phyloP scores from a whole-genome alignment of 2,797 vertebrate genomes.

The Sphenodon punctatus region DNA sequence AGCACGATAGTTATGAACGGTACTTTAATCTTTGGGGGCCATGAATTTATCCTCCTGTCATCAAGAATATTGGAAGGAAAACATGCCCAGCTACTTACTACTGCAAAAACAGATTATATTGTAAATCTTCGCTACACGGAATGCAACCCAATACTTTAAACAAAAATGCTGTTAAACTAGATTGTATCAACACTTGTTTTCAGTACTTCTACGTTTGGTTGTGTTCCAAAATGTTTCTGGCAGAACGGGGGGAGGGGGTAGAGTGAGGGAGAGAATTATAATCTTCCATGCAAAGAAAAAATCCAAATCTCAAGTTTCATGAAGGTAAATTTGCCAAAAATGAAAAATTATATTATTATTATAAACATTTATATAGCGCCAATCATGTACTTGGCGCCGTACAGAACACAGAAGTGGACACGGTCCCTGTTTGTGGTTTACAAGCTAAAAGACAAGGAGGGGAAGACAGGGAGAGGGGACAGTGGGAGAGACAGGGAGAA shows the following conservation, averaged over 20 bases:
- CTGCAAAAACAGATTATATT: fast-evolving
- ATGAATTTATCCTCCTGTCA: neutral
- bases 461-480: too few relatives aligned
- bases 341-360: too few relatives aligned
- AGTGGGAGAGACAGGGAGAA: too few relatives aligned
- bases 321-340: too few relatives aligned
- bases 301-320: neutral
- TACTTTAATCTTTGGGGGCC: neutral
- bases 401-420: too few relatives aligned
- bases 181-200: neutral
- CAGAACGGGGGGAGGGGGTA: neutral
- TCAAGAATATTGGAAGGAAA: neutral
- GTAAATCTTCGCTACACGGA: neutral
- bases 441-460: too few relatives aligned
- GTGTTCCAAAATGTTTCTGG: neutral
- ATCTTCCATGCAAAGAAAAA: neutral
- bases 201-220: fast-evolving
- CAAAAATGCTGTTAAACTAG: neutral
- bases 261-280: neutral
- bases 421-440: too few relatives aligned
- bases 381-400: too few relatives aligned
- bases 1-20: neutral
- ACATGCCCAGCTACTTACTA: neutral
- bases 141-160: neutral
- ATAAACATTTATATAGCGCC: too few relatives aligned